These are phyloP conservation scores for Neopipo cinnamomea DNA, from an alignment of 2,113 vertebrate species.

Conservation along the genomic window DNA sequence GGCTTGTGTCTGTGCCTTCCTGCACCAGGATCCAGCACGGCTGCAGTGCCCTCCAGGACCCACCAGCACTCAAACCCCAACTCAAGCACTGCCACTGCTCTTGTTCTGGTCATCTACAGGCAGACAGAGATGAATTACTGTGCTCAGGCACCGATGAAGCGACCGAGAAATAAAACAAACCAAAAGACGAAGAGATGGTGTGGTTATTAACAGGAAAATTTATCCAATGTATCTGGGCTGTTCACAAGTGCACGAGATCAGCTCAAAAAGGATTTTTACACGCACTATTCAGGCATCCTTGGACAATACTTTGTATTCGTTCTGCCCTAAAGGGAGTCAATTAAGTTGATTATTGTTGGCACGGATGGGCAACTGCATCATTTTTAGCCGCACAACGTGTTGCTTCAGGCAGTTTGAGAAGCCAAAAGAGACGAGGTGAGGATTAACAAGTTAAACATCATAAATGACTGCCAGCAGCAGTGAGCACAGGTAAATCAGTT, in stretches of 20 bases:
- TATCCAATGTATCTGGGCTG: neutral
- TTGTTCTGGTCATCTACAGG: neutral
- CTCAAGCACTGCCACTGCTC: accelerated
- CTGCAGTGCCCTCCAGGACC: neutral
- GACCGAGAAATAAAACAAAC: neutral
- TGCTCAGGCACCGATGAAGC: neutral
- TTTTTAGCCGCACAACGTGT: neutral
- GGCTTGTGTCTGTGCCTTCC: neutral
- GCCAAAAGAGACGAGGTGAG: neutral
- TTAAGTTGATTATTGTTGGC: neutral
- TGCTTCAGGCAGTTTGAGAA: neutral
- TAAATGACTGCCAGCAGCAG: neutral
- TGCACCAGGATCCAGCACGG: accelerated
- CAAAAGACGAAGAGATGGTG: neutral
- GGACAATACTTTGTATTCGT: neutral
- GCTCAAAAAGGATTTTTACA: neutral
- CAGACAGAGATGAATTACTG: neutral
- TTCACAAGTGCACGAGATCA: neutral
- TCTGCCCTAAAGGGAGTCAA: neutral
- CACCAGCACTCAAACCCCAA: neutral
- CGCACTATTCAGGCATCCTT: neutral
- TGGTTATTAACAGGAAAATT: neutral
- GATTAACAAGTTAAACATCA: neutral
- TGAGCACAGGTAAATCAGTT: neutral
- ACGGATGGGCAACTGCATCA: neutral